phyloP scores from a whole-genome alignment of 2,113 vertebrate genomes.

The Lucifuga dentata region DNA sequence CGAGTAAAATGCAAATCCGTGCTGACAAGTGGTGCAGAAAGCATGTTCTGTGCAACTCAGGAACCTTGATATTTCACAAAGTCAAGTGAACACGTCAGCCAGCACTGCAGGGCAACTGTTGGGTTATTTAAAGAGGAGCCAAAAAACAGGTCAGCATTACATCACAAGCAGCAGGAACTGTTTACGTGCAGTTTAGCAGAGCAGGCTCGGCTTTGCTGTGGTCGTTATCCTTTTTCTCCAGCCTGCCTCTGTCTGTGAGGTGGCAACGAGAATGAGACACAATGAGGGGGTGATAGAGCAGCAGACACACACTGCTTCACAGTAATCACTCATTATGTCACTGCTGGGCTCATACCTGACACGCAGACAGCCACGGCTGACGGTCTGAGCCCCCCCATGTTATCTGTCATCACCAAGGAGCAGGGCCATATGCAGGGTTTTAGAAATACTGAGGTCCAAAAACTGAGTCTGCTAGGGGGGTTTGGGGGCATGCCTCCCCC shows the following conservation, averaged over 20 bases:
- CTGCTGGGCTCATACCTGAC: conserved; percentile 15
- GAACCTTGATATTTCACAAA: conserved; percentile 85
- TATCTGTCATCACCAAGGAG: conserved; percentile 29
- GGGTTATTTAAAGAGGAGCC: conserved; percentile 80
- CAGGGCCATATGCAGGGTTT: no score
- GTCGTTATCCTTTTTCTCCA: conserved; percentile 57
- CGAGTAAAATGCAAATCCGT: conserved; percentile 74
- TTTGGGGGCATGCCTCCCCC: no score
- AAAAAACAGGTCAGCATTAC: conserved; percentile 61
- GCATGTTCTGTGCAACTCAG: conserved; percentile 78
- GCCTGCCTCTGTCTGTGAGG: conserved; percentile 38
- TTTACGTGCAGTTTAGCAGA: conserved; percentile 54
- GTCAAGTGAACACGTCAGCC: conserved; percentile 80
- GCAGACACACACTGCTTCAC: conserved; percentile 36
- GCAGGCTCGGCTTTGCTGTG: conserved; percentile 48
- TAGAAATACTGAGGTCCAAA: no score
- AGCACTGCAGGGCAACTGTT: conserved; percentile 62
- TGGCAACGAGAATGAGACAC: conserved; percentile 29
- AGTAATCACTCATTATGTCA: conserved; percentile 22
- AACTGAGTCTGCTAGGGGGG: no score
- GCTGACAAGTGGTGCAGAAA: conserved; percentile 81
- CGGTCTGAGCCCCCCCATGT: neutral
- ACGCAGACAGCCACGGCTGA: neutral
- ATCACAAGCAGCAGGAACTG: conserved; percentile 54
- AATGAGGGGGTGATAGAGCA: conserved; percentile 32